A percentile compares a stretch with the other conserved stretches of the same genome.
Conservation (phyloP, 2,888 invertebrate genomes). For the Cybosia mesomella region DNA sequence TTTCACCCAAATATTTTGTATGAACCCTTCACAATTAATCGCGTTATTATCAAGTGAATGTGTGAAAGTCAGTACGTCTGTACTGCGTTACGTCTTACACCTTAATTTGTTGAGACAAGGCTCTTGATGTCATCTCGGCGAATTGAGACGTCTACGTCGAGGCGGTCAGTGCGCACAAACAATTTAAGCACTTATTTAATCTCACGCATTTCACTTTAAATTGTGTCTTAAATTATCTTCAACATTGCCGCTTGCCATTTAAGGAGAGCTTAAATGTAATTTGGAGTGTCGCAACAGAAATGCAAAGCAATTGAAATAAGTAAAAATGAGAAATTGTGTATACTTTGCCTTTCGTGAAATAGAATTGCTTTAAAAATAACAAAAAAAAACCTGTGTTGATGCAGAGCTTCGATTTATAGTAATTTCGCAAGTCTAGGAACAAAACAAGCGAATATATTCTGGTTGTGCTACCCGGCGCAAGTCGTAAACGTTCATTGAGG, state of each 20-base stretch:
- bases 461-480: conserved; percentile 7
- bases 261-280: conserved; percentile 47
- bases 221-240: conserved; percentile 61
- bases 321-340: conserved; percentile 32
- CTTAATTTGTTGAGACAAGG: conserved; percentile 66
- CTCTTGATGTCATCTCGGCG: conserved; percentile 63
- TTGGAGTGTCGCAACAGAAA: conserved; percentile 49
- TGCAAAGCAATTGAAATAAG: conserved; percentile 37
- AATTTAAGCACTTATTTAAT: conserved; percentile 67
- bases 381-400: neutral
- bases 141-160: conserved; percentile 68
- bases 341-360: conserved; percentile 9
- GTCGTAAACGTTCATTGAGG: conserved; percentile 19
- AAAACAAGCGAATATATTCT: conserved; percentile 4
- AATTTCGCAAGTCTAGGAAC: neutral
- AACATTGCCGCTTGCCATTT: conserved; percentile 45
- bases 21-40: conserved; percentile 61
- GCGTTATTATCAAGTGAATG: conserved; percentile 54
- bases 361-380: neutral
- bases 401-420: conserved; percentile 2
- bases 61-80: conserved; percentile 54
- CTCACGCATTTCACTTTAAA: conserved; percentile 64
- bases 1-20: conserved; percentile 58
- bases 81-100: conserved; percentile 55
- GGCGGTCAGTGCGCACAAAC: conserved; percentile 58